These are phyloP conservation scores for Rhea americana DNA, from an alignment of 2,113 vertebrate genomes.

Conservation along the genomic window DNA sequence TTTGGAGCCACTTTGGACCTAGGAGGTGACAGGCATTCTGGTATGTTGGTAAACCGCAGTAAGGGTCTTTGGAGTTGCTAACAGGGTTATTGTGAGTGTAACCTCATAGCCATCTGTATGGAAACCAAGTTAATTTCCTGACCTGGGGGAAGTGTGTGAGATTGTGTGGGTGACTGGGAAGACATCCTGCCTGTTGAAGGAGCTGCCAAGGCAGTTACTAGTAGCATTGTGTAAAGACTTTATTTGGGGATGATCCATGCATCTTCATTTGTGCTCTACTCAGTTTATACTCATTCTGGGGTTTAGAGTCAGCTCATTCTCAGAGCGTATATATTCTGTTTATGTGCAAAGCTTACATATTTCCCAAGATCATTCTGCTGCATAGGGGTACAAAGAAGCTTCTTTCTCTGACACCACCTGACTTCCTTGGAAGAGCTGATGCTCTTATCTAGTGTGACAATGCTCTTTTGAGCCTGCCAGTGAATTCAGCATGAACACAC, in stretches of 20 bases:
- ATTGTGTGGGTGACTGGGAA: rapidly evolving
- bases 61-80: background rate
- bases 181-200: rapidly evolving
- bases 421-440: background rate
- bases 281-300: background rate
- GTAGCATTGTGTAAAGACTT: rapidly evolving
- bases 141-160: background rate
- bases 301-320: background rate
- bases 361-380: background rate
- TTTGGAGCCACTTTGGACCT: background rate
- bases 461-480: background rate
- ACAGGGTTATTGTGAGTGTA: rapidly evolving
- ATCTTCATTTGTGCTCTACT: background rate
- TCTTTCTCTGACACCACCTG: background rate
- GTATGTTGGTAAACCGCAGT: rapidly evolving
- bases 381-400: background rate
- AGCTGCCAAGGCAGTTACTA: background rate
- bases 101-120: background rate
- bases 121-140: background rate
- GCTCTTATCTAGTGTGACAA: background rate
- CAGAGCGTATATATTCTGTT: background rate
- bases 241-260: rapidly evolving
- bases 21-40: rapidly evolving
- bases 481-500: rapidly evolving
- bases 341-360: rapidly evolving